phyloP scores from a whole-genome alignment of 2,888 invertebrate species.

The Euplexia lucipara region DNA sequence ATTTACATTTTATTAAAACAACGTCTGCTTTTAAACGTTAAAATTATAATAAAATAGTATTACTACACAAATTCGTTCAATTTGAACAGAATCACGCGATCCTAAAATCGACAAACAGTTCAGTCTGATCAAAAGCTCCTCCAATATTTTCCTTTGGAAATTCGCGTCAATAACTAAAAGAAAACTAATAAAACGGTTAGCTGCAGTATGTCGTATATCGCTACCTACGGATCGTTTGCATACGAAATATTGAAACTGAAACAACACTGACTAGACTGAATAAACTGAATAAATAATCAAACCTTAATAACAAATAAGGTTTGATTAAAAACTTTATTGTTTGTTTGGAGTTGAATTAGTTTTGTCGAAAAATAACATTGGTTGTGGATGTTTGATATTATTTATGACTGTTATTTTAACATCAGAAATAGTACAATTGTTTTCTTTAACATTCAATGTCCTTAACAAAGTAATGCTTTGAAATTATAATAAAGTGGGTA shows the following conservation, averaged over 20 bases:
- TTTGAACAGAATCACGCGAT: slow-evolving; percentile 39
- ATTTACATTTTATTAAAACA: background rate
- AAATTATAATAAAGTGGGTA: no score
- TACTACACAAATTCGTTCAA: slow-evolving; percentile 29
- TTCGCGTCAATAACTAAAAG: slow-evolving; percentile 69
- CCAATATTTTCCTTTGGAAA: slow-evolving; percentile 63
- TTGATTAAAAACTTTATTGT: slow-evolving; percentile 75
- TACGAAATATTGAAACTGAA: slow-evolving; percentile 78
- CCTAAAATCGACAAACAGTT: slow-evolving; percentile 51
- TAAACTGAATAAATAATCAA: slow-evolving; percentile 75
- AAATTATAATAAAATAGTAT: slow-evolving; percentile 23
- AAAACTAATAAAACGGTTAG: slow-evolving; percentile 72
- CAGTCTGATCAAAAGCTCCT: slow-evolving; percentile 57
- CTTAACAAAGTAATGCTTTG: no score
- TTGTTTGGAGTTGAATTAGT: slow-evolving; percentile 27
- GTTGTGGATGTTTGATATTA: background rate
- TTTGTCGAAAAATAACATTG: slow-evolving; percentile 17
- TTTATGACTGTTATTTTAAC: background rate
- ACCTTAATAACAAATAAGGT: slow-evolving; percentile 75
- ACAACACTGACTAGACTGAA: slow-evolving; percentile 77
- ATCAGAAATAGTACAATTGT: no score
- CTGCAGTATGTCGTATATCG: slow-evolving; percentile 73
- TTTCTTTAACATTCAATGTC: no score
- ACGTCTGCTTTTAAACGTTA: background rate
- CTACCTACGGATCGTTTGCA: slow-evolving; percentile 78